A percentile compares a stretch with the other conserved stretches of the same genome.
These are phyloP conservation scores for Limnephilus lunatus DNA, from an alignment of 2,888 invertebrate genomes.

Conservation along the genomic window DNA sequence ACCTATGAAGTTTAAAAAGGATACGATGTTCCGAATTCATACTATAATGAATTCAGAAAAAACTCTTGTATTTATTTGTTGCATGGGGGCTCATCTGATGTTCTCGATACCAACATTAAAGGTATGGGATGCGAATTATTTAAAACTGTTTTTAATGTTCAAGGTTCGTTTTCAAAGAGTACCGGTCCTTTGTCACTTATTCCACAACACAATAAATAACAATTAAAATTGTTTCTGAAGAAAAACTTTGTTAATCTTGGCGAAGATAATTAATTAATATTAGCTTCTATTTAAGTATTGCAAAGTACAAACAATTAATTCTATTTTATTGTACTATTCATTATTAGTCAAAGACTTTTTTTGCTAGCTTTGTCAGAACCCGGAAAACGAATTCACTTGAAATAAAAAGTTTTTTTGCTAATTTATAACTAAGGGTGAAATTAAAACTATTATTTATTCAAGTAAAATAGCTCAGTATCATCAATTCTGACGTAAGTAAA, in stretches of 20 bases:
- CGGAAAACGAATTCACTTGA: not conserved
- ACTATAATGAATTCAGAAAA: too few species aligned
- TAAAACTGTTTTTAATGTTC: constrained; percentile 3
- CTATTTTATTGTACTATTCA: not conserved
- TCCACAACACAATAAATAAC: not conserved
- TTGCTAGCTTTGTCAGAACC: not conserved
- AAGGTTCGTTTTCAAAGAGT: constrained; percentile 17
- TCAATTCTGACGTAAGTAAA: too few species aligned
- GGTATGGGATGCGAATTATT: not conserved
- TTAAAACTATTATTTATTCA: not conserved
- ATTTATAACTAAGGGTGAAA: not conserved
- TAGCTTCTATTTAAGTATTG: not conserved
- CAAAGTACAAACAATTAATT: not conserved
- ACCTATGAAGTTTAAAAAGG: too few species aligned
- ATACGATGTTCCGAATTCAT: too few species aligned
- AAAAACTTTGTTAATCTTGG: not conserved
- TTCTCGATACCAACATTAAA: not conserved
- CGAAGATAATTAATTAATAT: not conserved
- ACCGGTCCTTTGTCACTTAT: not conserved
- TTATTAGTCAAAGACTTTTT: not conserved
- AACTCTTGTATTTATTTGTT: not conserved
- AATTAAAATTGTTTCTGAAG: not conserved
- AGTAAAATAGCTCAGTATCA: not conserved
- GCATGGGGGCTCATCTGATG: not conserved
- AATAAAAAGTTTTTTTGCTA: not conserved